phyloP scores from a whole-genome alignment of 2,797 vertebrate species.

The Malurus leucopterus region DNA sequence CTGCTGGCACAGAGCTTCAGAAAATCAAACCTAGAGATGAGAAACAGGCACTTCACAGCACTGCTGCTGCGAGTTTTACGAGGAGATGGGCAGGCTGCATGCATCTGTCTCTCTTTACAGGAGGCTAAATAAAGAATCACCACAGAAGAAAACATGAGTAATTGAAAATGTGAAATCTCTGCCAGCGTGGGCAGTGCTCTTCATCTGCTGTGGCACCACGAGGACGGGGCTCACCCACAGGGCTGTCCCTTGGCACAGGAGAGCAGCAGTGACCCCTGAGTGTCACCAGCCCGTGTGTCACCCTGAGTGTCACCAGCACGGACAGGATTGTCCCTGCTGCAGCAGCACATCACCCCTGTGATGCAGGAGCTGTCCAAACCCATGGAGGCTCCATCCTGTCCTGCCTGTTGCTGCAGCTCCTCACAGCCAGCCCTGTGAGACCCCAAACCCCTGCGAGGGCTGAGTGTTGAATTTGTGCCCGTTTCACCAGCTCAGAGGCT shows the following conservation, averaged over 20 bases:
- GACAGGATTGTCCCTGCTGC: neutral
- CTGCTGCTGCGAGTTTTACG: neutral
- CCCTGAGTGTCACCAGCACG: neutral
- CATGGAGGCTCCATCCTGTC: neutral
- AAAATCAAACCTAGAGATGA: neutral
- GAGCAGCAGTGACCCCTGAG: neutral
- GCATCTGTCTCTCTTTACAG: neutral
- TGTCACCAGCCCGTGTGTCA: neutral
- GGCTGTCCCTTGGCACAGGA: rapidly evolving
- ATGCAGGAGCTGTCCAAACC: rapidly evolving
- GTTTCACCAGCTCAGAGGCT: neutral
- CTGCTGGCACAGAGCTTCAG: neutral
- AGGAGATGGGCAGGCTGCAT: neutral
- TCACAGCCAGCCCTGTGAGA: no score
- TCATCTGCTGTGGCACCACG: rapidly evolving
- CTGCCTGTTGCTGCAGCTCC: neutral
- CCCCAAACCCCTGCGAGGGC: neutral
- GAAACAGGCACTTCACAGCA: neutral
- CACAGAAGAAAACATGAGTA: neutral
- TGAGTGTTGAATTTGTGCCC: neutral
- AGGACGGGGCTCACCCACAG: neutral
- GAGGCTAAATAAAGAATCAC: neutral
- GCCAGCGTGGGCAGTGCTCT: neutral
- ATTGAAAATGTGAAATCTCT: neutral
- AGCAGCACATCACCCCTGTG: rapidly evolving